phyloP scores from a whole-genome alignment of 2,888 invertebrate species.

The Drosophila tripunctata region DNA sequence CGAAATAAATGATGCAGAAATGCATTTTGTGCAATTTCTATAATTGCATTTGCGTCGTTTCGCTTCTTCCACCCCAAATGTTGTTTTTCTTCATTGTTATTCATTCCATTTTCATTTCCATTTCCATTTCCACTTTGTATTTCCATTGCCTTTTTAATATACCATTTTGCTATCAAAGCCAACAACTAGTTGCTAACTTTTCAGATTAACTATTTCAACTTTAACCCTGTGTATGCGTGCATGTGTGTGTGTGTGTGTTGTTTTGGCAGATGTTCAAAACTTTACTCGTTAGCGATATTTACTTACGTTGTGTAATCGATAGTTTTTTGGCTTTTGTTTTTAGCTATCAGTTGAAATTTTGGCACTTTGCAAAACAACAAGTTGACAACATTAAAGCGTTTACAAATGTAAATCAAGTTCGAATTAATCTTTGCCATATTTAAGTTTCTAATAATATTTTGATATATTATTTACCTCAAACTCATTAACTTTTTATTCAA shows the following conservation, averaged over 20 bases:
- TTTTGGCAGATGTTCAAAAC: conserved; percentile 25
- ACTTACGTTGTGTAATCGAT: conserved; percentile 49
- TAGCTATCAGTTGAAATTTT: background rate
- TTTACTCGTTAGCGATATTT: conserved; percentile 28
- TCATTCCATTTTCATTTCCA: background rate
- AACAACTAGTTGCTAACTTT: conserved; percentile 21
- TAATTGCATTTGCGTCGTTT: conserved; percentile 48
- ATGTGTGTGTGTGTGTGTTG: background rate
- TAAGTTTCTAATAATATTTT: no score
- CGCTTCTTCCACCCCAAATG: background rate
- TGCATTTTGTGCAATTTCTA: conserved; percentile 42
- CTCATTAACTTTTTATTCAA: no score
- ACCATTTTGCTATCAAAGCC: conserved; percentile 7
- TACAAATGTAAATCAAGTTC: no score
- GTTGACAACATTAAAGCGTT: background rate
- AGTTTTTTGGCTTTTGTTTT: conserved; percentile 13
- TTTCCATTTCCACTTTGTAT: background rate
- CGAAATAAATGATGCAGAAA: conserved; percentile 58
- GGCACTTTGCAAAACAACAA: background rate
- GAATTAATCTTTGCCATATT: no score
- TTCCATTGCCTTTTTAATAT: background rate
- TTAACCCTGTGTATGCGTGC: background rate
- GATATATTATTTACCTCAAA: no score
- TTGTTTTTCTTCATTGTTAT: background rate
- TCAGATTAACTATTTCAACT: conserved; percentile 4